Percentiles rank a stretch among this genome's conserved stretches.
phyloP scores from a whole-genome alignment of 2,797 vertebrate genomes.

The Linurgus olivaceus region DNA sequence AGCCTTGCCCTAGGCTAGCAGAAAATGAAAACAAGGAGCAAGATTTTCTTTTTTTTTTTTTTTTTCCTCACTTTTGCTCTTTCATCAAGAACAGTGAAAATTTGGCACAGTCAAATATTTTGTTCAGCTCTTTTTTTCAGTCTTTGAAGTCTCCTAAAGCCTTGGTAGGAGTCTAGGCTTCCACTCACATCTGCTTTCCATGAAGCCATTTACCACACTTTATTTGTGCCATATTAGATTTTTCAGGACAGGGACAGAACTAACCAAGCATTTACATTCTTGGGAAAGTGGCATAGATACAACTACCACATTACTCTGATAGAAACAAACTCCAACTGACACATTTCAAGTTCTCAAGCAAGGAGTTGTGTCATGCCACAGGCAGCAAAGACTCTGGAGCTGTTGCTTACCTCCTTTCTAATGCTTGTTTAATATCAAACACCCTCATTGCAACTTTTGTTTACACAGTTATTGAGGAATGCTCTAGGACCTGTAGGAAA shows the following conservation, averaged over 20 bases:
- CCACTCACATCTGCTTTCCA: constrained; percentile 74
- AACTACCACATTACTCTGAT: constrained; percentile 56
- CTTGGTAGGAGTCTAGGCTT: constrained; percentile 61
- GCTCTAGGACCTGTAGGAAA: background rate
- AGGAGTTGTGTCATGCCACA: background rate
- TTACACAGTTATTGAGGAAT: background rate
- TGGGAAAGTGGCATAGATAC: constrained; percentile 33
- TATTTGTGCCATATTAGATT: constrained; percentile 71
- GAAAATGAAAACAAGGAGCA: constrained; percentile 72
- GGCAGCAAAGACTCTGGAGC: background rate
- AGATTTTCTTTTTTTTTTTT: background rate
- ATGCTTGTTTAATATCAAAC: background rate
- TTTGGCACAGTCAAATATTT: constrained; percentile 67
- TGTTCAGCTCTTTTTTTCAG: constrained; percentile 60
- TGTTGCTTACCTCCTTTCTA: background rate
- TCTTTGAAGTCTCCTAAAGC: constrained; percentile 68
- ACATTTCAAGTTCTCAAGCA: background rate
- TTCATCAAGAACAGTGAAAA: constrained; percentile 72
- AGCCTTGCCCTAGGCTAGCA: constrained; percentile 65
- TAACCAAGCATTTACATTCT: constrained; percentile 64
- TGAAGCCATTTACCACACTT: constrained; percentile 68
- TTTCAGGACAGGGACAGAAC: constrained; percentile 63
- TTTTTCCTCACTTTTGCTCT: constrained; percentile 54
- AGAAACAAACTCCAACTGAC: constrained; percentile 25
- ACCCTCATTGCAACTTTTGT: background rate